Evolutionary conservation across 2,888 invertebrate genomes (phyloP).

Genomic region (Artemia sinica): DNA sequence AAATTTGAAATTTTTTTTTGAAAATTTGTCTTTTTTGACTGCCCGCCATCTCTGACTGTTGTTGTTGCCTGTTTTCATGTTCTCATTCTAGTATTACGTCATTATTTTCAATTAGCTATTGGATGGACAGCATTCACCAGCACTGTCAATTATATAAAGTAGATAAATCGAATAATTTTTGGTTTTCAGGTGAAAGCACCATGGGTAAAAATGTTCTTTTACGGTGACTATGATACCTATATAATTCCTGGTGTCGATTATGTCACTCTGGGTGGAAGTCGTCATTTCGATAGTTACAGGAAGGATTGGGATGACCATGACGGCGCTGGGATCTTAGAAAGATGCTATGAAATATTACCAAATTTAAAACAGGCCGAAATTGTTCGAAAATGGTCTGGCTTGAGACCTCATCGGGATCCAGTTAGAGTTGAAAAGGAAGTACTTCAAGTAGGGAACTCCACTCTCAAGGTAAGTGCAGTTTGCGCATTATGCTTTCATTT

Average conservation of each 20-base stretch:
- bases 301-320: slow-evolving; percentile 49
- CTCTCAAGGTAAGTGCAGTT: neutral
- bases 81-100: no score
- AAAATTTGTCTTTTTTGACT: no score
- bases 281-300: slow-evolving; percentile 63
- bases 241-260: slow-evolving; percentile 52
- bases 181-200: slow-evolving; percentile 50
- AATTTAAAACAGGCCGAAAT: slow-evolving; percentile 37
- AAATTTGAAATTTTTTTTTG: no score
- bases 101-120: no score
- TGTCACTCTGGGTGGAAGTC: slow-evolving; percentile 66
- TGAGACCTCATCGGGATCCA: slow-evolving; percentile 55
- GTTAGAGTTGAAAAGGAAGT: slow-evolving; percentile 33
- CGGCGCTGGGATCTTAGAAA: slow-evolving; percentile 52
- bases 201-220: slow-evolving; percentile 75
- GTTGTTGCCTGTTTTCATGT: no score
- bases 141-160: no score
- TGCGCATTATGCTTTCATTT: neutral
- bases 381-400: slow-evolving; percentile 60
- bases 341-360: slow-evolving; percentile 59
- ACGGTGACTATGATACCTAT: slow-evolving; percentile 68
- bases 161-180: slow-evolving; percentile 11
- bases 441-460: slow-evolving; percentile 20
- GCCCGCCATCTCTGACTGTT: no score
- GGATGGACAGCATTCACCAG: no score